Percentiles rank a stretch among this genome's conserved stretches.
phyloP scores from a whole-genome alignment of 1,140 invertebrate genomes.

The Drosophila serrata region DNA sequence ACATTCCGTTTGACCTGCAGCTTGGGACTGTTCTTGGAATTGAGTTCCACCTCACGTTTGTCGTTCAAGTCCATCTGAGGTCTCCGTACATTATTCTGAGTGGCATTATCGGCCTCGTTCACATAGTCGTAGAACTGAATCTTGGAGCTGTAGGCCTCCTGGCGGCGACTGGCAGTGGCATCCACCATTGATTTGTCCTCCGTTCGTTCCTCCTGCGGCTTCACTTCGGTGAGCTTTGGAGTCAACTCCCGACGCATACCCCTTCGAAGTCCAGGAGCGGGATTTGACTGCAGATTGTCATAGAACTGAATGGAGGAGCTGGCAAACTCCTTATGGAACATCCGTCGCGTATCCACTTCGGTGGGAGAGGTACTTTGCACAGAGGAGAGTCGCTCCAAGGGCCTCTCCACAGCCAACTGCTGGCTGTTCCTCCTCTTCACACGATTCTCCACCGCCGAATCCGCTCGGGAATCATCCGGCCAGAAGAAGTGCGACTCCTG shows the following conservation, averaged over 20 bases:
- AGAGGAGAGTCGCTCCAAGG: conserved; percentile 7
- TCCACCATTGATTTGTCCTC: conserved; percentile 26
- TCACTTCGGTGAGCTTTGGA: conserved; percentile 69
- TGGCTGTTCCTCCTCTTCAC: conserved; percentile 67
- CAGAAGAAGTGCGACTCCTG: conserved; percentile 82
- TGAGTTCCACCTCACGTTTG: conserved; percentile 77
- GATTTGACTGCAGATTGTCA: conserved; percentile 69
- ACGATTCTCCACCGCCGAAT: conserved; percentile 66
- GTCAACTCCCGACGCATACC: conserved; percentile 56
- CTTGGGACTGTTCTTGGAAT: conserved; percentile 80
- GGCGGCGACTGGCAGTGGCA: conserved; percentile 38
- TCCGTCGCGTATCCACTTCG: conserved; percentile 68
- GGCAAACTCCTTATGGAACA: conserved; percentile 81
- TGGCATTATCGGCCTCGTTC: conserved; percentile 53
- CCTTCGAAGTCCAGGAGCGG: conserved; percentile 8
- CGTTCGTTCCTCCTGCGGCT: conserved; percentile 16
- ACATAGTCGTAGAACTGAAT: conserved; percentile 80
- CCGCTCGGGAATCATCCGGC: conserved; percentile 73
- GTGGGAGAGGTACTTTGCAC: not conserved
- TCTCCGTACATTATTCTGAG: conserved; percentile 67
- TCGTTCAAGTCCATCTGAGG: conserved; percentile 82
- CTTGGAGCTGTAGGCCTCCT: conserved; percentile 75
- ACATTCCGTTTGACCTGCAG: conserved; percentile 78
- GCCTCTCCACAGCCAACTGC: conserved; percentile 43
- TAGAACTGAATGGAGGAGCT: conserved; percentile 81